Conservation (phyloP, 23 tunicate genomes). For the Ciona savignyi region DNA sequence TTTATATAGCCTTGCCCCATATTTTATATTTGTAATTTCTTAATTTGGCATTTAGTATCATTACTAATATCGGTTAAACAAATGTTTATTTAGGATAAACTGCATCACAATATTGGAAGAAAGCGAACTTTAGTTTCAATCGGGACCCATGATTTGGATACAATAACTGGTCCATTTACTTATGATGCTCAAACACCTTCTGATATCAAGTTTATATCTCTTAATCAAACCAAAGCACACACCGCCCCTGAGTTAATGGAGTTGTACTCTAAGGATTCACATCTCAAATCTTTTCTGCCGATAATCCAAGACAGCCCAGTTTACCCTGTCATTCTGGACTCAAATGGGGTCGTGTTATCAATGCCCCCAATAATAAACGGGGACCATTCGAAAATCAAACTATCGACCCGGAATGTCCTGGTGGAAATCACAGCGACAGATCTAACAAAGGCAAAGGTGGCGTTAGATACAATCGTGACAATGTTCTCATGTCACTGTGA, state of each 20-base stretch:
- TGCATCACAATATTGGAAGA: slow-evolving; percentile 93
- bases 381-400: slow-evolving; percentile 86
- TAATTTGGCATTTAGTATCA: too few species aligned
- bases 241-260: slow-evolving; percentile 82
- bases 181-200: slow-evolving; percentile 76
- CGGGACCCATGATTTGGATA: slow-evolving; percentile 96
- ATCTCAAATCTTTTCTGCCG: slow-evolving; percentile 65
- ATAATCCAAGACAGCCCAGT: slow-evolving; percentile 80
- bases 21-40: too few species aligned
- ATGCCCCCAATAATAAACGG: slow-evolving; percentile 99
- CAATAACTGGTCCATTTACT: slow-evolving; percentile 79
- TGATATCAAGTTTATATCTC: slow-evolving; percentile 78
- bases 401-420: slow-evolving; percentile 69
- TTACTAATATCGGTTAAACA: too few species aligned
- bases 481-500: slow-evolving; percentile 85
- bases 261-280: slow-evolving; percentile 79
- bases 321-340: slow-evolving; percentile 86
- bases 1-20: too few species aligned
- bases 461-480: slow-evolving; percentile 86
- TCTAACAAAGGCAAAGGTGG: slow-evolving; percentile 76
- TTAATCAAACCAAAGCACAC: slow-evolving; percentile 51
- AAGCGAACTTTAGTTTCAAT: slow-evolving; percentile 90
- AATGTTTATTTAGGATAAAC: slow-evolving; percentile 84
- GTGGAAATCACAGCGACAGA: slow-evolving; percentile 99
- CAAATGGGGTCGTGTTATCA: slow-evolving; percentile 68